phyloP scores from a whole-genome alignment of 2,888 invertebrate genomes.

The Scotopteryx bipunctaria region DNA sequence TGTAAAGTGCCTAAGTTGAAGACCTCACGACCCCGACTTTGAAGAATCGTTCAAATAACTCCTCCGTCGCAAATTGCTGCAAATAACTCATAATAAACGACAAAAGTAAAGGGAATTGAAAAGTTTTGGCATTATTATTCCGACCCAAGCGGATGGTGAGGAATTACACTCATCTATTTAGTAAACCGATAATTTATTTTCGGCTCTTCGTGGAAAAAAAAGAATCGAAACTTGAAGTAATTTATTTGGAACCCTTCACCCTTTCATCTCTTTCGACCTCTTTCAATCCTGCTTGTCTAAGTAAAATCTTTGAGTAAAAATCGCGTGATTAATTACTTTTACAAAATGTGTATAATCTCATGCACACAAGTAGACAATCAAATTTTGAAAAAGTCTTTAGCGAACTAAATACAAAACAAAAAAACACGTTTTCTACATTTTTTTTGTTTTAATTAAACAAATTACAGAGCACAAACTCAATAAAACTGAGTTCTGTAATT shows the following conservation, averaged over 20 bases:
- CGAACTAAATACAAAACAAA: too few species aligned
- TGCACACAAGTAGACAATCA: too few species aligned
- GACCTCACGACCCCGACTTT: slow-evolving; percentile 6
- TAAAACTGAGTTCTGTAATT: too few species aligned
- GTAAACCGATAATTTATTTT: slow-evolving; percentile 36
- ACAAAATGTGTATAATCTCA: too few species aligned
- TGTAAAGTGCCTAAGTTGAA: not conserved
- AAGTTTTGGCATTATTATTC: slow-evolving; percentile 28
- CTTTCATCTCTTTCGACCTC: too few species aligned
- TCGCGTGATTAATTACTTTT: slow-evolving; percentile 33
- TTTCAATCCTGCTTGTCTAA: too few species aligned
- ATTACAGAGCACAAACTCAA: too few species aligned
- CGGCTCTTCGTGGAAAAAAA: slow-evolving; percentile 25
- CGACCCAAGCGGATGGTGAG: slow-evolving; percentile 20
- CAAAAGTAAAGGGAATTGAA: slow-evolving; percentile 27
- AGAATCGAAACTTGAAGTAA: slow-evolving; percentile 30
- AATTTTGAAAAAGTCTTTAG: too few species aligned
- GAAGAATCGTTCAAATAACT: slow-evolving; percentile 15
- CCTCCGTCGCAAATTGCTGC: slow-evolving; percentile 12
- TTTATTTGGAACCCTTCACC: slow-evolving; percentile 32
- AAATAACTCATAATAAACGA: slow-evolving; percentile 22
- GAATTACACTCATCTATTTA: slow-evolving; percentile 35
- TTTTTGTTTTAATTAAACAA: too few species aligned
- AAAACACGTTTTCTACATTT: too few species aligned
- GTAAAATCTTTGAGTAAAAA: slow-evolving; percentile 14